Evolutionary conservation across 92 coral and sea anemone species (phyloP).

Genomic region (Phenganax marumi): DNA sequence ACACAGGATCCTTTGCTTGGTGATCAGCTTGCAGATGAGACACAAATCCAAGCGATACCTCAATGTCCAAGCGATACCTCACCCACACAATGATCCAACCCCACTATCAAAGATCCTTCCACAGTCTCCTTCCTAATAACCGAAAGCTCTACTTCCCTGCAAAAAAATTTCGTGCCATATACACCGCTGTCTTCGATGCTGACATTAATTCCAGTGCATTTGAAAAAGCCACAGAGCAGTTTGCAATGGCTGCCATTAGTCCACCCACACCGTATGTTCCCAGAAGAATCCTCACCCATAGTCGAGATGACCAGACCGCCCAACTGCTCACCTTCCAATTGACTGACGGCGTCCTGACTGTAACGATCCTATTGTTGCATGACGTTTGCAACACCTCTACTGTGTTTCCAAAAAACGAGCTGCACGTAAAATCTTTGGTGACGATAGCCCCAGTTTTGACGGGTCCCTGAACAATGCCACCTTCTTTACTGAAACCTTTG

Average conservation of each 20-base stretch:
- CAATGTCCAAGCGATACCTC: too few relatives aligned
- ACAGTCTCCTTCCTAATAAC: background rate
- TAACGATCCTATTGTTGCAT: background rate
- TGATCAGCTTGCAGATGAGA: background rate
- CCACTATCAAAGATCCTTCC: background rate
- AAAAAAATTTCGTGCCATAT: background rate
- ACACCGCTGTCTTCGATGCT: background rate
- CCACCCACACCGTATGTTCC: background rate
- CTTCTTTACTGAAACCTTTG: background rate
- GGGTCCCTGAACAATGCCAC: background rate
- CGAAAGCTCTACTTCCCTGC: conserved; percentile 1
- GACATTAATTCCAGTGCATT: background rate
- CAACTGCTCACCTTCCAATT: background rate
- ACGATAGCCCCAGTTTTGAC: background rate
- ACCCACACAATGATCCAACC: too few relatives aligned
- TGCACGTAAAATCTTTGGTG: background rate
- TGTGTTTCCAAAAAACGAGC: conserved; percentile 11
- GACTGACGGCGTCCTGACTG: background rate
- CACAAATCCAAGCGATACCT: too few relatives aligned
- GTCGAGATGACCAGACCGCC: background rate
- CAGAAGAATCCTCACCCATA: background rate
- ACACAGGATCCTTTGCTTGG: background rate
- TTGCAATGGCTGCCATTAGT: background rate
- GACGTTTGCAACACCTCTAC: background rate
- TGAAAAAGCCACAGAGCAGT: background rate